A percentile compares a stretch with the other conserved stretches of the same genome.
Conservation (phyloP, 2,888 invertebrate genomes). For the Myopa tessellatipennis region DNA sequence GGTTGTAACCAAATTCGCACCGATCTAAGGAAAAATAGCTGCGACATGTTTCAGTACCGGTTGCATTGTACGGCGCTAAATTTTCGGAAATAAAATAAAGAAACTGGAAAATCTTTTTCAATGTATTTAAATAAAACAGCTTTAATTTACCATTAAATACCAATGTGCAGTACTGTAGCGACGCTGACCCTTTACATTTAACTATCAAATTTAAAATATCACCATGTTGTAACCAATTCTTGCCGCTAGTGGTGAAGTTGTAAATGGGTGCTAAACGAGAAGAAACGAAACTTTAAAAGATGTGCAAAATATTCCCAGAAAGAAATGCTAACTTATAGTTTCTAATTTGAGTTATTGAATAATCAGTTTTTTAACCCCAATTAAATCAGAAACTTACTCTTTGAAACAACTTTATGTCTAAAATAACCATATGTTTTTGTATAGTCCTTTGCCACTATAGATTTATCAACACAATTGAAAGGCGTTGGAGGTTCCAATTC, state of each 20-base stretch:
- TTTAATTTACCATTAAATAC: conserved; percentile 71
- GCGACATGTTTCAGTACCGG: conserved; percentile 81
- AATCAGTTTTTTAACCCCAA: too few relatives aligned
- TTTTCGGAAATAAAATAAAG: neutral
- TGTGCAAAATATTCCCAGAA: too few relatives aligned
- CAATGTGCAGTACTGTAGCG: conserved; percentile 78
- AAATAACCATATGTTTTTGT: conserved; percentile 82
- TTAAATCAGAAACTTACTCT: conserved; percentile 72
- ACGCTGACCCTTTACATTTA: conserved; percentile 80
- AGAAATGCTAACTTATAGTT: neutral
- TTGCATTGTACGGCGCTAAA: conserved; percentile 71
- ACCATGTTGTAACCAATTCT: conserved; percentile 86
- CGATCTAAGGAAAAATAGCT: conserved; percentile 64
- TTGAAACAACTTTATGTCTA: conserved; percentile 73
- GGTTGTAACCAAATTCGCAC: conserved; percentile 75
- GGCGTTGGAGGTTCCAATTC: conserved; percentile 47
- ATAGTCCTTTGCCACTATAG: conserved; percentile 74
- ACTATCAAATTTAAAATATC: conserved; percentile 79
- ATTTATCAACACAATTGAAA: conserved; percentile 71
- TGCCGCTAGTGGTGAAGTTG: conserved; percentile 77
- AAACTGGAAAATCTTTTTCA: neutral
- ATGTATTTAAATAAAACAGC: conserved; percentile 4
- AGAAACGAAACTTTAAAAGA: too few relatives aligned
- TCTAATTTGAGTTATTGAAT: neutral
- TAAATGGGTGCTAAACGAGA: conserved; percentile 75